Base-by-base conservation (phyloP, 1,140 invertebrate genomes). In the Rhizoglyphus robini region DNA sequence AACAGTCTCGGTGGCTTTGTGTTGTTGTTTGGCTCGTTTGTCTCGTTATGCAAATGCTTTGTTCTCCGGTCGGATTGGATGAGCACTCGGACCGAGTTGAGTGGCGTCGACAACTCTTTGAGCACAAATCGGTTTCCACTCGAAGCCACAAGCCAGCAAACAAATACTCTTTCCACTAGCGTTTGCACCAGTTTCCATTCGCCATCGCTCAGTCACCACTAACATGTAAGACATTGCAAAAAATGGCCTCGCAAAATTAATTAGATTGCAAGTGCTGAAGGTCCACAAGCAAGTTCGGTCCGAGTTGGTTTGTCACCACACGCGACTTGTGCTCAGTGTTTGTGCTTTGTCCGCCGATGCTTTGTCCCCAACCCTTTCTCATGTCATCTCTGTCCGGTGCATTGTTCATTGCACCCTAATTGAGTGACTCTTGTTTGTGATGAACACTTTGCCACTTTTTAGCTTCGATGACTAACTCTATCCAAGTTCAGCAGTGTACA, bases 101-200 rank as follows among this genome's bases (percentile, higher is more conserved):
- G 51, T 27, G 51, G 23, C 51, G 51, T 27, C 23, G 23, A 25
- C 23, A 54, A 54, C 51, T 54, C 51, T 54, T 54, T 54, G 51
- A 54, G 51, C 51, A 54, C 51, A 54, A 54, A 54, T 54, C 51
- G 51, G 51, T 54, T 54, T 54, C 51, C 51, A 54, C 51, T 54
- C 31, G 51, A 54, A 54, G 51, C 51, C 23, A 54, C 23, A 32
- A 54, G 23, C 41, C 23, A 20, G 51, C 51, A 54, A 54, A 54
- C 51, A 54, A 54, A 27, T 54, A 11, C 8, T 54, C 15, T 46
- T 46, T 23, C 15, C 41, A n/a, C n/a, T n/a, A n/a, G n/a, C n/a
- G n/a, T n/a, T n/a, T n/a, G n/a, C n/a, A n/a, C n/a, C n/a, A n/a
- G 36, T 41, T 11, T 41, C 8, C 36, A 18, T 8, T 41, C 36